These are phyloP conservation scores for Saxidomus purpurata DNA, from an alignment of 1,140 invertebrate genomes.

Conservation along the genomic window DNA sequence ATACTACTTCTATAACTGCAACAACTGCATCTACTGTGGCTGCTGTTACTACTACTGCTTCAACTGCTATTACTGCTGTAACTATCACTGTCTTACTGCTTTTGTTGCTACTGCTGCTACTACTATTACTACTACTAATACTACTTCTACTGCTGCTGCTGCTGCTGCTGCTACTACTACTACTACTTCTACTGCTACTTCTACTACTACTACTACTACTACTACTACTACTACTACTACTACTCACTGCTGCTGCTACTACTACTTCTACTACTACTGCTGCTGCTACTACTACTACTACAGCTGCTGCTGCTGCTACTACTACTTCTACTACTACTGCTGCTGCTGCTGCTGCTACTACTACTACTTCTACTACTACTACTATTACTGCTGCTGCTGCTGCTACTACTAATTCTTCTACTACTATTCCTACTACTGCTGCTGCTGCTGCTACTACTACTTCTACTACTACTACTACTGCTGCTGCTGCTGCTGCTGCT, in stretches of 20 bases:
- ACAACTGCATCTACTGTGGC: no score
- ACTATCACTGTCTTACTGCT: slow-evolving; percentile 51
- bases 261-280: slow-evolving; percentile 55
- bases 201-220: slow-evolving; percentile 39
- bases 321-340: background rate
- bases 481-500: slow-evolving; percentile 57
- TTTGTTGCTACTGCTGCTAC: slow-evolving; percentile 46
- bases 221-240: slow-evolving; percentile 51
- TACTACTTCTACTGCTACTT: slow-evolving; percentile 18
- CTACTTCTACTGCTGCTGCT: slow-evolving; percentile 22
- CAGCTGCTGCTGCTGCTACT: slow-evolving; percentile 18
- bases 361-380: slow-evolving; percentile 38
- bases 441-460: slow-evolving; percentile 52
- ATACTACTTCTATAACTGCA: no score
- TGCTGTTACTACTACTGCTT: no score
- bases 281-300: slow-evolving; percentile 54
- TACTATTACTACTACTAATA: no score
- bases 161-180: slow-evolving; percentile 49
- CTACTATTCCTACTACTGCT: no score
- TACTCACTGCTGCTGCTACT: slow-evolving; percentile 50
- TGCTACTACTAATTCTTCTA: no score
- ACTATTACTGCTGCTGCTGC: slow-evolving; percentile 29
- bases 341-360: slow-evolving; percentile 19
- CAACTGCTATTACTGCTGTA: no score
- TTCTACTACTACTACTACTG: slow-evolving; percentile 47